Conservation (phyloP, 2,113 vertebrate species). For the Desmodus rotundus region DNA sequence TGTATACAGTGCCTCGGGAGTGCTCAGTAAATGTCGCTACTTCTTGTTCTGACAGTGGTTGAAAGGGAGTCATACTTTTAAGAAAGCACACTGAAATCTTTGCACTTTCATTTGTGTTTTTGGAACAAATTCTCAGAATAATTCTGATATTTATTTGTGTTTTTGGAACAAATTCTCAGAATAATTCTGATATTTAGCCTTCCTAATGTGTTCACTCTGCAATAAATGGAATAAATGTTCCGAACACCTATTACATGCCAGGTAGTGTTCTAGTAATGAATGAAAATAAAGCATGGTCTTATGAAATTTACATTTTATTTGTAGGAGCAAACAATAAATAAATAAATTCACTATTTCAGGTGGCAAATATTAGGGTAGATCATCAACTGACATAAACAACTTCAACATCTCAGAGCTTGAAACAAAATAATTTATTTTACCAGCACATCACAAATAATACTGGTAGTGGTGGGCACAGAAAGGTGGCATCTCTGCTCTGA, state of each 20-base stretch:
- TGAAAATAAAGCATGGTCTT: not conserved
- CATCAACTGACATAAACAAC: not conserved
- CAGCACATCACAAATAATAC: not conserved
- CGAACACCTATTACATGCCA: not conserved
- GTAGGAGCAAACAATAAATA: not conserved
- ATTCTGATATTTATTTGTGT: not conserved
- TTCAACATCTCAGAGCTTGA: not conserved
- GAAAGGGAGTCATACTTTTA: not conserved
- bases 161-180: not conserved
- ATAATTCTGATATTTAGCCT: not conserved
- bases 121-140: not conserved
- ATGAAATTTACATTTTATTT: not conserved
- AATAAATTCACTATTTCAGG: not conserved
- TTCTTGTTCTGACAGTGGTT: not conserved
- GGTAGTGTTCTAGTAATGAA: not conserved
- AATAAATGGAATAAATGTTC: not conserved
- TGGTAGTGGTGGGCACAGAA: fast-evolving
- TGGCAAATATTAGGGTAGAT: not conserved
- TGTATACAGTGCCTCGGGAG: not conserved
- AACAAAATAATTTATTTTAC: not conserved
- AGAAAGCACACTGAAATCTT: not conserved
- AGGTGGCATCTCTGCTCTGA: not conserved
- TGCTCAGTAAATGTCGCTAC: not conserved
- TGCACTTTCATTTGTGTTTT: not conserved
- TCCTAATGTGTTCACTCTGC: not conserved